Evolutionary conservation across 2,888 invertebrate genomes (phyloP), one percentile per base, ranked within the genome.

Genomic region (Mesochorus sp.): DNA sequence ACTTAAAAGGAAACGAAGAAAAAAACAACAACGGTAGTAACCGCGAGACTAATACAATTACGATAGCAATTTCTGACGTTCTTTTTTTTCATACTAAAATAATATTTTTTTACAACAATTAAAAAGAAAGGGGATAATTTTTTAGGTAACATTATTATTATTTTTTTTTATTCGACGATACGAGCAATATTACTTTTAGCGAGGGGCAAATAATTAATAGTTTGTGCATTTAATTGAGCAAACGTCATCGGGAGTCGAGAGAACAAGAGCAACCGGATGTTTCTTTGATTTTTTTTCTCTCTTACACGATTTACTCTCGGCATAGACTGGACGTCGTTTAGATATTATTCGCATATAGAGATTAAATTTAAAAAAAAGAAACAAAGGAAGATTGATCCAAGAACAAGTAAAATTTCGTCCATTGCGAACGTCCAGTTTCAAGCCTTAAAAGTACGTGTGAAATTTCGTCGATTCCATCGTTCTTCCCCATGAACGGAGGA

Each of bases 151-250:
- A 39, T 8, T 12, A 4, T 14, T 4, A 2, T 21, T 26, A 26
- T 39, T 61, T 24, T 39, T n/a, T 17, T 55, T 72, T 67, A 73
- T 81, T 84, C 70, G 71, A 74, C 73, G 82, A 86, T 82, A 85
- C 81, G 85, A 88, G 87, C 85, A 86, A 88, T 87, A 87, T 86
- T 85, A 85, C 76, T 83, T 83, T 85, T 82, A 85, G 81, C 80
- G 44, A 64, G 31, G 61, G 64, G 71, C 67, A 71, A 55, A 66
- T 47, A 21, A 49, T 55, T 34, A 47, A 76, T 71, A 24, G 49
- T 39, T 71, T 79, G 76, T 61, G 68, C 71, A 74, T 72, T 55
- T 70, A 49, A 77, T 76, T 72, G 61, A 71, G n/a, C n/a, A n/a
- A 68, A 51, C 61, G 73, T 79, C 78, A 74, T 73, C 78, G 49